A percentile compares a stretch with the other conserved stretches of the same genome.
Evolutionary conservation across 2,113 vertebrate genomes (phyloP).

Genomic region (Mesocricetus auratus): DNA sequence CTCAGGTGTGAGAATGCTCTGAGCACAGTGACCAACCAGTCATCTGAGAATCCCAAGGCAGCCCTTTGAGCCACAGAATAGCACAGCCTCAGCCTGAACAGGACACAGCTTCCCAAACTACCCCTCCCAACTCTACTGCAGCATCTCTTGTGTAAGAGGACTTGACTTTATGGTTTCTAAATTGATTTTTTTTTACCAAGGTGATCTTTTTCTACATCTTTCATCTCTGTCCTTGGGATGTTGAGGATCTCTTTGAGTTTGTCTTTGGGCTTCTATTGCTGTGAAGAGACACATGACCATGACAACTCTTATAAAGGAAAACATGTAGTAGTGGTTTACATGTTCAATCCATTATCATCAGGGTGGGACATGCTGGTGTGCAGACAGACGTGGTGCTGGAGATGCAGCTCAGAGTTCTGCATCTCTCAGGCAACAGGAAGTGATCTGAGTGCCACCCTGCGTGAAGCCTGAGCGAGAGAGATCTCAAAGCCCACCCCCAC

Average conservation of each 20-base stretch:
- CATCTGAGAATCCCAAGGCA: neutral
- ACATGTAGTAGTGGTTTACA: no score
- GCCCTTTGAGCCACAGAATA: neutral
- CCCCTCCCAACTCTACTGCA: neutral
- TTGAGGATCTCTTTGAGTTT: neutral
- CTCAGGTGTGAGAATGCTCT: neutral
- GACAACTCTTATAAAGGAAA: no score
- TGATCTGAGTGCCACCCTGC: no score
- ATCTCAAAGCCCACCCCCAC: no score
- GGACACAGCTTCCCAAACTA: neutral
- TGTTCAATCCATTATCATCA: no score
- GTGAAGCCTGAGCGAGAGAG: no score
- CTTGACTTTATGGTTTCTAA: neutral
- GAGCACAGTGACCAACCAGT: neutral
- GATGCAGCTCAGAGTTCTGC: no score
- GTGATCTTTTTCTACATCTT: neutral
- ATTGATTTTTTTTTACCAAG: neutral
- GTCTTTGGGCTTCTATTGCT: no score
- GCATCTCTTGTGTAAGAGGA: neutral
- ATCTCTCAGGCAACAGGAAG: no score
- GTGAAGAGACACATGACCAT: no score
- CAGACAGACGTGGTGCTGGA: no score
- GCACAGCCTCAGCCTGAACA: neutral
- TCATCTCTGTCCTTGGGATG: neutral
- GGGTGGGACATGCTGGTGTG: no score